A percentile compares a stretch with the other conserved stretches of the same genome.
These are phyloP conservation scores for Brenthis daphne DNA, from an alignment of 2,888 invertebrate species.

Conservation along the genomic window DNA sequence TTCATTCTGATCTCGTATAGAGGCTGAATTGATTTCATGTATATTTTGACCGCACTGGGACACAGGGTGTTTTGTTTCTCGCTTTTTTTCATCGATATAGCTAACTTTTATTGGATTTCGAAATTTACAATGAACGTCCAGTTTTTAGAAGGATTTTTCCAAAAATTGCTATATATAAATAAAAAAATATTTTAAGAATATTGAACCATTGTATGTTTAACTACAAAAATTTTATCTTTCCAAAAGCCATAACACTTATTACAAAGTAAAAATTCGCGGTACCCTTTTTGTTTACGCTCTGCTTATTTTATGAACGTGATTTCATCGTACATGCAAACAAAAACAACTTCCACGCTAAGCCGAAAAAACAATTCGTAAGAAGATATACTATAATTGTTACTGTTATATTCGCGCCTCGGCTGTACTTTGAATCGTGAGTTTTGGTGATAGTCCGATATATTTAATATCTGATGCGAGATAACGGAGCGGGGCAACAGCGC, in stretches of 20 bases:
- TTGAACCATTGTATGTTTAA: too few relatives aligned
- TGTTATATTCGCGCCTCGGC: constrained; percentile 38
- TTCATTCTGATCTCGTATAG: constrained; percentile 47
- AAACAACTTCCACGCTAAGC: constrained; percentile 14
- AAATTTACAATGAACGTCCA: constrained; percentile 22
- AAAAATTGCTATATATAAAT: background rate
- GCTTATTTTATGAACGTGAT: constrained; percentile 3
- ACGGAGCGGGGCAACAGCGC: constrained; percentile 33
- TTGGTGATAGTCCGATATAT: constrained; percentile 41
- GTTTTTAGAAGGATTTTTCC: constrained; percentile 12
- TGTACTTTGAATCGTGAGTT: constrained; percentile 38
- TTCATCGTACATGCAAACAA: constrained; percentile 14
- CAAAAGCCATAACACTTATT: too few relatives aligned
- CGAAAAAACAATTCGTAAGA: constrained; percentile 22
- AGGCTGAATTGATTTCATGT: constrained; percentile 51
- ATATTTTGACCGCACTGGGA: constrained; percentile 35
- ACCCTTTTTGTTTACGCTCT: constrained; percentile 2
- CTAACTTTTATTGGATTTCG: constrained; percentile 22
- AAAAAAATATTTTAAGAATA: background rate
- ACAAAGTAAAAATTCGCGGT: too few relatives aligned
- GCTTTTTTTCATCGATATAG: constrained; percentile 28
- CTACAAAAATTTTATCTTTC: too few relatives aligned
- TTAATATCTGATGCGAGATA: constrained; percentile 39
- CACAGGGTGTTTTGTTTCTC: constrained; percentile 22
- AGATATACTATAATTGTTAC: constrained; percentile 41